These are phyloP conservation scores for Chesias legatella DNA, from an alignment of 2,888 invertebrate species.

Conservation along the genomic window DNA sequence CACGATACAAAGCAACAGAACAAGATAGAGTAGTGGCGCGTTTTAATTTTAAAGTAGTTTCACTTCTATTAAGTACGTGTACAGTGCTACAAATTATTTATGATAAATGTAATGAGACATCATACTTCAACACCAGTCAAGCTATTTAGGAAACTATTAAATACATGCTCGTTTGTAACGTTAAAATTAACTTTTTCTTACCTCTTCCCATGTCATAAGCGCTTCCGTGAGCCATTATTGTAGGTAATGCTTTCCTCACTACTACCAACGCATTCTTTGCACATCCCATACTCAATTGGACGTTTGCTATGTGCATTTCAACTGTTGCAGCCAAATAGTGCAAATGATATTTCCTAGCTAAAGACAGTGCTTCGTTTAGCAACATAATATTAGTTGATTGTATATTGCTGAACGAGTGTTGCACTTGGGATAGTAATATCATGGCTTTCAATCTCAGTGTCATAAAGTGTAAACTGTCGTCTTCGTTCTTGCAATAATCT, in stretches of 20 bases:
- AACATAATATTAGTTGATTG: slow-evolving; percentile 77
- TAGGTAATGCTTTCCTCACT: slow-evolving; percentile 84
- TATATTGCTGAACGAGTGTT: slow-evolving; percentile 80
- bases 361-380: slow-evolving; percentile 85
- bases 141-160: too few species aligned
- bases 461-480: slow-evolving; percentile 74
- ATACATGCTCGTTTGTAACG: too few species aligned
- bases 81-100: too few species aligned
- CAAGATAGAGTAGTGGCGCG: too few species aligned
- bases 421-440: slow-evolving; percentile 84
- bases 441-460: slow-evolving; percentile 83
- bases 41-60: too few species aligned
- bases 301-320: slow-evolving; percentile 89
- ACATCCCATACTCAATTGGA: slow-evolving; percentile 87
- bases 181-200: slow-evolving; percentile 30
- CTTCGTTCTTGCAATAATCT: slow-evolving; percentile 74
- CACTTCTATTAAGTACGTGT: too few species aligned
- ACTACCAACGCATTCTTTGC: slow-evolving; percentile 87
- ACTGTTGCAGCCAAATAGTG: slow-evolving; percentile 88
- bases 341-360: slow-evolving; percentile 87
- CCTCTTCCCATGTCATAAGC: slow-evolving; percentile 89
- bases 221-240: slow-evolving; percentile 89
- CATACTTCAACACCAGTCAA: too few species aligned
- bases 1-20: too few species aligned
- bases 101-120: too few species aligned